These are phyloP conservation scores for Scaptomyza graminum DNA, from an alignment of 1,140 invertebrate genomes.

Conservation along the genomic window DNA sequence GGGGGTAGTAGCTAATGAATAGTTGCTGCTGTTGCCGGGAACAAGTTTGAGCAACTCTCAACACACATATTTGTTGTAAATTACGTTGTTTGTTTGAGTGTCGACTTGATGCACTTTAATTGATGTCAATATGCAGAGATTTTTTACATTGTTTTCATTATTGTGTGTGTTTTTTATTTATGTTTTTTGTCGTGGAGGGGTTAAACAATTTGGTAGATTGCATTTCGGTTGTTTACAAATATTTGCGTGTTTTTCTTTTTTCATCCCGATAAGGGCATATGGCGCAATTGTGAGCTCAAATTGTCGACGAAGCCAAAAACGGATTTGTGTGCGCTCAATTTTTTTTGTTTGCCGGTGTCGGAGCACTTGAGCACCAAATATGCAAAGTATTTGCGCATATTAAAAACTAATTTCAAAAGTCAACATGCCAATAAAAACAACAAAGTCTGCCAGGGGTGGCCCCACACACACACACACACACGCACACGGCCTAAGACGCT, in stretches of 20 bases:
- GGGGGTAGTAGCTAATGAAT: conserved; percentile 76
- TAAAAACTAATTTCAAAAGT: conserved; percentile 83
- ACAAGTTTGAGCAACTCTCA: conserved; percentile 47
- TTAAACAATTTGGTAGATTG: conserved; percentile 55
- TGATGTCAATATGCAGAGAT: conserved; percentile 83
- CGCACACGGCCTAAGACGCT: conserved; percentile 56
- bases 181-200: not conserved
- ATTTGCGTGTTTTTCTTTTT: conserved; percentile 61
- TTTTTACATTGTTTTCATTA: conserved; percentile 38
- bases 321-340: conserved; percentile 6
- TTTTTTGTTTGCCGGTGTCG: conserved; percentile 20
- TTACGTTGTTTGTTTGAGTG: conserved; percentile 80
- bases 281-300: conserved; percentile 48
- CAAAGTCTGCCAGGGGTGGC: conserved; percentile 36
- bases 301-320: conserved; percentile 19
- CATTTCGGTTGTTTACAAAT: conserved; percentile 77
- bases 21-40: conserved; percentile 55
- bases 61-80: conserved; percentile 78
- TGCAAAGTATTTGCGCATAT: conserved; percentile 82
- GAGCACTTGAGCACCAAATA: conserved; percentile 60
- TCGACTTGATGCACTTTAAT: conserved; percentile 82
- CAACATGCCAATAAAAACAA: conserved; percentile 81
- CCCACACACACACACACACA: not conserved
- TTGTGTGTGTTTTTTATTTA: not conserved
- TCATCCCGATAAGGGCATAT: conserved; percentile 63